Base-by-base conservation (phyloP, 1,140 invertebrate species). In the Condylostylus longicornis region DNA sequence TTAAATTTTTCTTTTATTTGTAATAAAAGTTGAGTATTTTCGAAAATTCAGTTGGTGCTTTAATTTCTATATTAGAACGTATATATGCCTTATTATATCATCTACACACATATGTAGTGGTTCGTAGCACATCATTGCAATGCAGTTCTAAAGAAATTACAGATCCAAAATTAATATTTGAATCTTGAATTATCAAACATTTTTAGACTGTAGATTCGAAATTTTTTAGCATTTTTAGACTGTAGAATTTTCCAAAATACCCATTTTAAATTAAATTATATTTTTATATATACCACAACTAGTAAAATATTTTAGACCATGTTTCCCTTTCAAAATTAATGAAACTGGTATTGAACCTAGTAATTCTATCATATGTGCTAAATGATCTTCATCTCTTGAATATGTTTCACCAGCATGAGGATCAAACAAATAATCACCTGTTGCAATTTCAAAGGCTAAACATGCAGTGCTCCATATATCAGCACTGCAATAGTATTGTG, bases 391-490 rank as follows among this genome's bases (percentile, higher is more conserved):
- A 65, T 98, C 95, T 34, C 94, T 67, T 41, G 79, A 81, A 54
- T 85, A 87, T 12, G 76, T 76, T 46, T 82, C 78, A 14, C 80
- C 54, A 38, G 84, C 88, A 63, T 97, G 93, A 23, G 95, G 94
- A 66, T 99, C 94, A 67, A 99, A 99, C 40, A 99, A 66, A 67
- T 98, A 99, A 67, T 98, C 95, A 36, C 95, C 96, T 17, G 94
- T 98, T 6, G 93, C 93, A 44, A 99, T 66, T 67, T 99, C 96
- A 67, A 98, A 99, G 22, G 93, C 88, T 82, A 97, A 89, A 57
- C 94, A 98, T 33, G 93, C 94, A 14, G 89, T 91, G 48, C 88
- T 94, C 94, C 94, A 98, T 48, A 98, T 94, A 65, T 98, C 94
- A 19, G 91, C 90, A 6, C 89, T 87, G 28, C 89, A 81, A 41